Conservation (phyloP, 2,888 invertebrate species). For the Oxytorus armatus region DNA sequence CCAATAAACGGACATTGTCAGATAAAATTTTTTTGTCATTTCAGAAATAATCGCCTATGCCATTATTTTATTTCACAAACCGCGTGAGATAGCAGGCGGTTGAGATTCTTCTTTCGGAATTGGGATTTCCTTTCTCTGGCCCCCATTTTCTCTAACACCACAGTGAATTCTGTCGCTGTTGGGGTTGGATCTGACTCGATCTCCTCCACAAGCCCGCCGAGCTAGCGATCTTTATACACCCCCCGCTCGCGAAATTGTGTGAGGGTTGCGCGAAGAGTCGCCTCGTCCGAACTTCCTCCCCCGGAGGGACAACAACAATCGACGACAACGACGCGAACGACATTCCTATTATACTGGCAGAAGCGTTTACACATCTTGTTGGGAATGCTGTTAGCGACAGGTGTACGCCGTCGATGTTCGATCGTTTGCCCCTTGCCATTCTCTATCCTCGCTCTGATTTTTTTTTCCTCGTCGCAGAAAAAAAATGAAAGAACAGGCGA, state of each 20-base stretch:
- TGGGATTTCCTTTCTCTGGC: slow-evolving; percentile 41
- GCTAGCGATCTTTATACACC: slow-evolving; percentile 41
- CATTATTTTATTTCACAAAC: slow-evolving; percentile 6
- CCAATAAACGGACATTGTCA: slow-evolving; percentile 13
- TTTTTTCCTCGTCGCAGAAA: slow-evolving; percentile 24
- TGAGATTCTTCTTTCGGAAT: slow-evolving; percentile 51
- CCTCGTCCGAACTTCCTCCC: slow-evolving; percentile 64
- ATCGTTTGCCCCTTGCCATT: slow-evolving; percentile 65
- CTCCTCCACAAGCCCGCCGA: slow-evolving; percentile 21
- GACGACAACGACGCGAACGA: slow-evolving; percentile 68
- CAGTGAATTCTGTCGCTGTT: slow-evolving; percentile 38
- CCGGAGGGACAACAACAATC: slow-evolving; percentile 49
- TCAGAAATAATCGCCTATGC: slow-evolving; percentile 24
- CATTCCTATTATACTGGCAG: slow-evolving; percentile 70
- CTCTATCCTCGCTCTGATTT: slow-evolving; percentile 61
- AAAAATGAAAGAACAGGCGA: slow-evolving; percentile 34
- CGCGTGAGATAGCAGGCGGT: too few relatives aligned
- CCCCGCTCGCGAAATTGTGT: slow-evolving; percentile 61
- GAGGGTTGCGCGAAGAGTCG: slow-evolving; percentile 62
- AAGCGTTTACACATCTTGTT: slow-evolving; percentile 69
- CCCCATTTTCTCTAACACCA: slow-evolving; percentile 54
- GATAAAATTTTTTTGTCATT: slow-evolving; percentile 12
- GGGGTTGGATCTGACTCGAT: slow-evolving; percentile 52
- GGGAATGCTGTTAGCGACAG: slow-evolving; percentile 70
- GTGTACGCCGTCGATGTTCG: slow-evolving; percentile 70